phyloP scores from a whole-genome alignment of 2,888 invertebrate species.

The Blastobasis lacticolella region DNA sequence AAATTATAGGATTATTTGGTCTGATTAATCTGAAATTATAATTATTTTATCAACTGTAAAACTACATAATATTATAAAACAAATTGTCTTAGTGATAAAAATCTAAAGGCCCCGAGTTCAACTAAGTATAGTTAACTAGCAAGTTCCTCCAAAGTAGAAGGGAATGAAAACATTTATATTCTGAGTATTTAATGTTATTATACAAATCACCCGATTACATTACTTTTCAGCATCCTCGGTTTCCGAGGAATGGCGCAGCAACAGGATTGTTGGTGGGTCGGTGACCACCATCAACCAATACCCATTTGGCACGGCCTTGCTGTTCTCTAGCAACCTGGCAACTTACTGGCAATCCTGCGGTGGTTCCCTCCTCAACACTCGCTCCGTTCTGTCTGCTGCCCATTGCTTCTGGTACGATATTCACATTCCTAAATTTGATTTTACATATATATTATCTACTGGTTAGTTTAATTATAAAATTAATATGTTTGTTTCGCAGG shows the following conservation, averaged over 20 bases:
- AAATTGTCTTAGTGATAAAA: too few species aligned
- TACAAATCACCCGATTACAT: not conserved
- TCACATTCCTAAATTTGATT: not conserved
- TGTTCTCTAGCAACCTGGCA: constrained; percentile 9
- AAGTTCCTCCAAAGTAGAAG: too few species aligned
- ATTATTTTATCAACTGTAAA: not conserved
- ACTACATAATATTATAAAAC: too few species aligned
- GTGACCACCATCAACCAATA: constrained; percentile 24
- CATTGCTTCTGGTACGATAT: constrained; percentile 29
- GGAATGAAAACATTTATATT: too few species aligned
- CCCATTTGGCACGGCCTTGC: constrained; percentile 20
- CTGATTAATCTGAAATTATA: not conserved
- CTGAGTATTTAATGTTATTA: too few species aligned
- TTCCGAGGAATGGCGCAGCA: constrained; percentile 5
- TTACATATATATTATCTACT: not conserved
- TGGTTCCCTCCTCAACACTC: constrained; percentile 24
- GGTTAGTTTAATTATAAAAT: not conserved
- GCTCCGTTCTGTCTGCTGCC: constrained; percentile 33
- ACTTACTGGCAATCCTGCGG: constrained; percentile 21
- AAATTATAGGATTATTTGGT: not conserved
- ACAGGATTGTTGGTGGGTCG: constrained; percentile 31
- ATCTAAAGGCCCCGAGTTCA: too few species aligned
- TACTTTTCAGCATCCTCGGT: not conserved
- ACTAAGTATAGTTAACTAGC: too few species aligned
- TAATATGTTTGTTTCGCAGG: not conserved